Conservation (phyloP, 2,888 invertebrate species). For the Melinopterus prodromus region DNA sequence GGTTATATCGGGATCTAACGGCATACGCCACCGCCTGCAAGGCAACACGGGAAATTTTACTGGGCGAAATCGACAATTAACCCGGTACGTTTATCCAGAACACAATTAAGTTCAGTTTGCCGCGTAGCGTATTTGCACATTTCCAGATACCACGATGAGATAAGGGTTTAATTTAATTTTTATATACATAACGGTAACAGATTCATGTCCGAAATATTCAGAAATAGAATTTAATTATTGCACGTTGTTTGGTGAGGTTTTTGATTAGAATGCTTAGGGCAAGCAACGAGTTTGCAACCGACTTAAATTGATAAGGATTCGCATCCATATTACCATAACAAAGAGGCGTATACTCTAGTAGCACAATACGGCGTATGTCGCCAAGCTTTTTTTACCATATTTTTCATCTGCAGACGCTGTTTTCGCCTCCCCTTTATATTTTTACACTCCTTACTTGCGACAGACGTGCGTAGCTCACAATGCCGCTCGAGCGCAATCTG, state of each 20-base stretch:
- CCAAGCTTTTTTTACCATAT: not conserved
- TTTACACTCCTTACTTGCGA: not conserved
- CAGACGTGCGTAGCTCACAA: not conserved
- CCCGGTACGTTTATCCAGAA: too few relatives aligned
- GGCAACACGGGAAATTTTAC: too few relatives aligned
- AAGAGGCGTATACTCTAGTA: not conserved
- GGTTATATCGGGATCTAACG: too few relatives aligned
- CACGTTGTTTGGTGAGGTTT: not conserved
- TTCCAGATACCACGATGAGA: too few relatives aligned
- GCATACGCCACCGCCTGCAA: too few relatives aligned
- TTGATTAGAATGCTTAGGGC: not conserved
- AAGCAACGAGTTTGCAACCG: not conserved
- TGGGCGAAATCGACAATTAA: too few relatives aligned
- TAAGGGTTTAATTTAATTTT: too few relatives aligned
- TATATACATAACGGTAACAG: too few relatives aligned
- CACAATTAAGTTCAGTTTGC: too few relatives aligned
- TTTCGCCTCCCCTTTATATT: not conserved
- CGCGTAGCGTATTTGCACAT: too few relatives aligned
- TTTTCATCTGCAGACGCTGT: not conserved
- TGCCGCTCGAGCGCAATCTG: not conserved
- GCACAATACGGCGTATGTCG: not conserved
- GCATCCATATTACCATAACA: not conserved
- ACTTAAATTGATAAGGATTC: not conserved
- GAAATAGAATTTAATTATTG: too few relatives aligned
- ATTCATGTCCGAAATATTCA: too few relatives aligned